These are phyloP conservation scores for Scaptomyza hsui DNA, from an alignment of 1,140 invertebrate genomes.

Conservation along the genomic window DNA sequence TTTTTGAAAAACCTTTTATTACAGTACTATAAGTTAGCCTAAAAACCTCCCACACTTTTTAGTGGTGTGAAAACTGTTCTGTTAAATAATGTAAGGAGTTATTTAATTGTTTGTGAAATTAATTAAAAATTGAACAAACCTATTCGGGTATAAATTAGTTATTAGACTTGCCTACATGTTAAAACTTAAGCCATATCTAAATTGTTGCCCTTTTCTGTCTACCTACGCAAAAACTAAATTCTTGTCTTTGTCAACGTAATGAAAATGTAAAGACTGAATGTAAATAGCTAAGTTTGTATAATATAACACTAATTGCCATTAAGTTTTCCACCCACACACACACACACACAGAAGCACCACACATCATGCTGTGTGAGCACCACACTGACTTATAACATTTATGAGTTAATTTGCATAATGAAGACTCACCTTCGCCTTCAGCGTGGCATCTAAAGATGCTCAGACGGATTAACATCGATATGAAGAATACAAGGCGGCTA, in stretches of 20 bases:
- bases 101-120: not conserved
- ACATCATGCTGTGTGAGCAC: slow-evolving; percentile 35
- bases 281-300: slow-evolving; percentile 3
- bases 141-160: not conserved
- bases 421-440: slow-evolving; percentile 49
- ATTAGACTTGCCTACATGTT: not conserved
- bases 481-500: slow-evolving; percentile 7
- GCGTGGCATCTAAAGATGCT: slow-evolving; percentile 36
- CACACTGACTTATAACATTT: slow-evolving; percentile 60
- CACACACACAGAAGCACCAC: slow-evolving; percentile 41
- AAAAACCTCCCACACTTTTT: not conserved
- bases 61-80: not conserved
- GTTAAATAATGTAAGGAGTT: not conserved
- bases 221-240: not conserved
- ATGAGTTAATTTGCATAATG: slow-evolving; percentile 64
- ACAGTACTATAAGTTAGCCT: not conserved
- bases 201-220: not conserved
- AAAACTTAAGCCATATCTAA: not conserved
- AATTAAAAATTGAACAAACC: no score
- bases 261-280: not conserved
- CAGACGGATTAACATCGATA: slow-evolving; percentile 67
- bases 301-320: slow-evolving; percentile 51
- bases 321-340: slow-evolving; percentile 56
- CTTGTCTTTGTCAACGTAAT: not conserved
- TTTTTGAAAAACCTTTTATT: not conserved